Evolutionary conservation across 37 sponge, comb jelly and placozoan genomes (phyloP).

Genomic region (Corticium candelabrum): DNA sequence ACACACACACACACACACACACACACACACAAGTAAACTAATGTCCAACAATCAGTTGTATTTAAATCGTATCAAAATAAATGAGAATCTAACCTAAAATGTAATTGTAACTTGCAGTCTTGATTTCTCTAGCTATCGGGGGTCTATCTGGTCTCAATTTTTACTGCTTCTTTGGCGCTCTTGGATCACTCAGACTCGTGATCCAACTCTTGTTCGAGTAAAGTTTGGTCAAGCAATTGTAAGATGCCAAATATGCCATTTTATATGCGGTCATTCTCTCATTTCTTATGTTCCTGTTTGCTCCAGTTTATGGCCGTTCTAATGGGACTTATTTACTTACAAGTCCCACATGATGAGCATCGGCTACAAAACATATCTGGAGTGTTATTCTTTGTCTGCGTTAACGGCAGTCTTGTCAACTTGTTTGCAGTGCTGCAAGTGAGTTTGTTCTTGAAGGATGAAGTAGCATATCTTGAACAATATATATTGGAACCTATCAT

Average conservation of each 20-base stretch:
- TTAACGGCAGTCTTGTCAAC: background rate
- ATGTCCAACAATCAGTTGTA: background rate
- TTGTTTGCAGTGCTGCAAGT: background rate
- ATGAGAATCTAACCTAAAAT: no score
- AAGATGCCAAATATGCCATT: background rate
- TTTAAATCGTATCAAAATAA: background rate
- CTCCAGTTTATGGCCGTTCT: background rate
- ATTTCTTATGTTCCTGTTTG: background rate
- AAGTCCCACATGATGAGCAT: background rate
- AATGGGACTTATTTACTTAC: background rate
- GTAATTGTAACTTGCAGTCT: background rate
- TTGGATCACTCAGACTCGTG: background rate
- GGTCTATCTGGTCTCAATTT: background rate
- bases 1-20: slow-evolving; percentile 5
- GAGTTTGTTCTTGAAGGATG: no score
- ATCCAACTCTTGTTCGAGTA: background rate
- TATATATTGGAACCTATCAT: no score
- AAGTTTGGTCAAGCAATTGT: background rate
- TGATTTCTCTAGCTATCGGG: background rate
- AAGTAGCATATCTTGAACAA: no score
- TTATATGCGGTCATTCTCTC: background rate
- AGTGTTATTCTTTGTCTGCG: background rate
- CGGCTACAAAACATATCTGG: background rate
- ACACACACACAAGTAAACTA: background rate
- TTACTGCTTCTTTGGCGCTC: background rate